phyloP scores from a whole-genome alignment of 1,140 invertebrate species.

The Laodelphax striatellus region DNA sequence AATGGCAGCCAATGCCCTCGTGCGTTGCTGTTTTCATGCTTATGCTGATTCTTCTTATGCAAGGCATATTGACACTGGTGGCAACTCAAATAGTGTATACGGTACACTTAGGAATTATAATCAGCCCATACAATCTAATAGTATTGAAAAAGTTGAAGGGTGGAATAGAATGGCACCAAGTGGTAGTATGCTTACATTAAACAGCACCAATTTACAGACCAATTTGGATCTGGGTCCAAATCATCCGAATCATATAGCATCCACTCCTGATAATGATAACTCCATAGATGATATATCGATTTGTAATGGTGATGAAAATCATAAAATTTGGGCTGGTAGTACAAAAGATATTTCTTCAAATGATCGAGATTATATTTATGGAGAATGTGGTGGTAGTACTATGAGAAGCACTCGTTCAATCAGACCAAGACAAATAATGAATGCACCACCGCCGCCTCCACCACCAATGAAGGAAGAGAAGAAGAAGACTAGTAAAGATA shows the following conservation, averaged over 20 bases:
- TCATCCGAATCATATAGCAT: conserved; percentile 50
- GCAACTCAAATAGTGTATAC: conserved; percentile 37
- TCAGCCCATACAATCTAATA: conserved; percentile 18
- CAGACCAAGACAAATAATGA: conserved; percentile 63
- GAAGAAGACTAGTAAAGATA: conserved; percentile 30
- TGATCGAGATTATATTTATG: conserved; percentile 47
- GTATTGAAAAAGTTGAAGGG: conserved; percentile 35
- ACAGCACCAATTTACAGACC: conserved; percentile 28
- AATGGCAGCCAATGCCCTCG: conserved; percentile 86
- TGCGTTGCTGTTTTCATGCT: conserved; percentile 88
- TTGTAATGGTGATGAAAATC: conserved; percentile 84
- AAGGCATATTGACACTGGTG: conserved; percentile 54
- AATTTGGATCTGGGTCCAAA: conserved; percentile 41
- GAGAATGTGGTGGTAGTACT: conserved; percentile 57
- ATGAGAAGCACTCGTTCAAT: conserved; percentile 52
- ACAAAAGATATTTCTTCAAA: conserved; percentile 58
- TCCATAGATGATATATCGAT: conserved; percentile 56
- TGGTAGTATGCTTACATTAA: conserved; percentile 43
- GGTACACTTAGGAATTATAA: conserved; percentile 34
- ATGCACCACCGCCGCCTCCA: conserved; percentile 65
- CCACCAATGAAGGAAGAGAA: conserved; percentile 50
- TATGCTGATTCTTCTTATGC: conserved; percentile 90
- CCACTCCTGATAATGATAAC: conserved; percentile 34
- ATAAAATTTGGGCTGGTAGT: conserved; percentile 76
- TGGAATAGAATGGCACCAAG: conserved; percentile 34